Base-by-base conservation (phyloP, 2,888 invertebrate genomes). In the Aphrophora alni region DNA sequence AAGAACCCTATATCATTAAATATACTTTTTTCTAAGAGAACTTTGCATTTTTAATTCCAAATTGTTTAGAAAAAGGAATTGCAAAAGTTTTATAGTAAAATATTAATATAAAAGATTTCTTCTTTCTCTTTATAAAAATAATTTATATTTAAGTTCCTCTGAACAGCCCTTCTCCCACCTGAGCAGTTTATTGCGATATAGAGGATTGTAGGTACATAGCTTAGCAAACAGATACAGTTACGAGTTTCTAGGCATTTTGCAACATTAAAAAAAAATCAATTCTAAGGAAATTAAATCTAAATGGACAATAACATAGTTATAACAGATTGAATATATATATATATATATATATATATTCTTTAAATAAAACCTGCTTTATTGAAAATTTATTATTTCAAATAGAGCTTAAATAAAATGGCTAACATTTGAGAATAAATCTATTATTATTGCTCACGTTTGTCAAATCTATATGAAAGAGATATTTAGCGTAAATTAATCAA, bases 61-160 rank as follows among this genome's bases (percentile, higher is more conserved):
- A 21, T 14, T 21, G n/a, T 59, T 21, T 59, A 59, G 59, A 59
- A 59, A 59, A 59, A 12, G 59, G 59, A 59, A 59, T 21, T 59
- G 44, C 10, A 59, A 59, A 21, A n/a, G 10, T 59, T 59, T 21
- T 59, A 59, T 59, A 21, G 3, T 21, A 21, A 59, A 59, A 59
- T 59, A 59, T 59, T 44, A 44, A 44, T 44, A 44, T 44, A 44
- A 59, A 59, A 59, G 10, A 3, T 21, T 59, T 59, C 21, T 21
- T 59, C 21, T 21, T 59, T 59, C 59, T 59, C 59, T 59, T 59
- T 59, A 59, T 59, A 59, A 59, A 59, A 59, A 59, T 59, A 59
- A 59, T 59, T 59, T 59, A 59, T 59, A 59, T 59, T 59, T 59
- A 59, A 59, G 12, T 44, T 59, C 59, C 59, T 59, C 59, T 21